Evolutionary conservation across 2,113 vertebrate genomes (phyloP).

Genomic region (Heptranchias perlo): DNA sequence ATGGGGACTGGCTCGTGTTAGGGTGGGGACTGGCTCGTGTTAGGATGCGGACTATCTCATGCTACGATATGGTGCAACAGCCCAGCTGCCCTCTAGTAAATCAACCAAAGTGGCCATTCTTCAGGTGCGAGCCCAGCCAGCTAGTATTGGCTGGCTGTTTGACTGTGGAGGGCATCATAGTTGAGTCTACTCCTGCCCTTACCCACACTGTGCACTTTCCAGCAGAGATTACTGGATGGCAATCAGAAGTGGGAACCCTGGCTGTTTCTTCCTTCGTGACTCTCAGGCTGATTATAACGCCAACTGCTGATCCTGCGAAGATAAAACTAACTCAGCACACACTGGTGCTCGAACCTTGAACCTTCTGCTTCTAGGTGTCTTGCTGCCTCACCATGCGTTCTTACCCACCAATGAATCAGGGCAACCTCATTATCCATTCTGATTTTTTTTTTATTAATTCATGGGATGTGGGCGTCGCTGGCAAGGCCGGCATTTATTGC

Average conservation of each 20-base stretch:
- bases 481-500: no score
- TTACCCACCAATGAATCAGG: not conserved
- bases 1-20: no score
- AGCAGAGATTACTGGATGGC: not conserved
- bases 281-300: not conserved
- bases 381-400: no score
- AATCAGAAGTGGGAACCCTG: not conserved
- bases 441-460: no score
- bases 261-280: not conserved
- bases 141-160: not conserved
- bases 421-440: not conserved
- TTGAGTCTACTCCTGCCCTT: not conserved
- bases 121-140: not conserved
- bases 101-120: no score
- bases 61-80: not conserved
- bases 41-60: not conserved
- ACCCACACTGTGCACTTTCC: not conserved
- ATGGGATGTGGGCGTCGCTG: no score
- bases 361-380: not conserved
- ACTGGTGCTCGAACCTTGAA: not conserved
- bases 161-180: not conserved
- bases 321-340: not conserved
- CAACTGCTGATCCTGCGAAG: not conserved
- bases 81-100: no score
- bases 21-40: no score